These are phyloP conservation scores for Drosophila oshimai DNA, from an alignment of 1,140 invertebrate species.

Conservation along the genomic window DNA sequence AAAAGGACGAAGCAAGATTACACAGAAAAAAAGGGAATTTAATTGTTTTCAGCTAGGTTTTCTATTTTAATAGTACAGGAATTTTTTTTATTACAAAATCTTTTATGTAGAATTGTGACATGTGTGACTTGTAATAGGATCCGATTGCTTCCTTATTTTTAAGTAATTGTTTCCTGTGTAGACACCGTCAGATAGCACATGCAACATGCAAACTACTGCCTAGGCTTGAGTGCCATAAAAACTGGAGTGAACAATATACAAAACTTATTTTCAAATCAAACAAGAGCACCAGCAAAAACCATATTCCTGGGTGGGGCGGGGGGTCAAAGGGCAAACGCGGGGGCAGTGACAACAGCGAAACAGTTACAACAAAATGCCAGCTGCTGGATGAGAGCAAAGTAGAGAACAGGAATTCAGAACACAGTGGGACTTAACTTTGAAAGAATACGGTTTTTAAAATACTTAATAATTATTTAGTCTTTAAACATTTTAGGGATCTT, in stretches of 20 bases:
- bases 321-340: not conserved
- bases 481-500: no score
- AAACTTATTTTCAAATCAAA: constrained; percentile 76
- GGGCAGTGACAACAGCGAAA: constrained; percentile 26
- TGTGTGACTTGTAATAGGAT: no score
- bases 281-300: constrained; percentile 32
- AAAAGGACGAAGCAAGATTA: constrained; percentile 16
- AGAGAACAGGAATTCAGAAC: not conserved
- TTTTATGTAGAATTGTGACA: no score
- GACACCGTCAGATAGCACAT: constrained; percentile 3
- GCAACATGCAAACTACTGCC: constrained; percentile 41
- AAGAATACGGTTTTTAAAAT: not conserved
- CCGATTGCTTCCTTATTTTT: no score
- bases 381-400: constrained; percentile 21
- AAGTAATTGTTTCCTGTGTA: not conserved
- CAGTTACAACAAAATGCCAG: constrained; percentile 37
- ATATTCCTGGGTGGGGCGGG: not conserved
- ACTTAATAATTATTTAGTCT: no score
- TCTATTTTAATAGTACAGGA: no score
- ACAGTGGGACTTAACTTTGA: constrained; percentile 2
- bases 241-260: constrained; percentile 56
- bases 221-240: constrained; percentile 45
- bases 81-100: no score
- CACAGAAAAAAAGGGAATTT: no score
- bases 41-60: no score